Conservation (phyloP, 2,888 invertebrate genomes). For the Caenorhabditis drosophilae region DNA sequence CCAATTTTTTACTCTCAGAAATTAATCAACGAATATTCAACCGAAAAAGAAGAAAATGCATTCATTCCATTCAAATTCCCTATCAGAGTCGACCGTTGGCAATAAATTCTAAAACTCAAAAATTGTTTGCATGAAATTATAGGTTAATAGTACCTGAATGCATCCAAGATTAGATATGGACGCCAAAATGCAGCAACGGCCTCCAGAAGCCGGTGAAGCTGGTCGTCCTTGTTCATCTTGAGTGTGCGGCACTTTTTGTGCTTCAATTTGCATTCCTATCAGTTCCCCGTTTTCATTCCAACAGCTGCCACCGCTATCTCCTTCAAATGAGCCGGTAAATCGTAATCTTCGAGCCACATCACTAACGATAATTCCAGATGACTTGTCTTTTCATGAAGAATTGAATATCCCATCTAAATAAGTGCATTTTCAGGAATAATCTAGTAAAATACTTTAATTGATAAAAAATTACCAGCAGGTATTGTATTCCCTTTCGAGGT, state of each 20-base stretch:
- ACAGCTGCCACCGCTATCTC: slow-evolving; percentile 35
- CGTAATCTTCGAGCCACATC: slow-evolving; percentile 29
- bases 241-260: slow-evolving; percentile 21
- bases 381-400: slow-evolving; percentile 31
- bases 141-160: slow-evolving; percentile 34
- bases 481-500: slow-evolving; percentile 34
- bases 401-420: slow-evolving; percentile 38
- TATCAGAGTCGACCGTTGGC: slow-evolving; percentile 34
- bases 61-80: slow-evolving; percentile 23
- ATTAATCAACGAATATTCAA: neutral
- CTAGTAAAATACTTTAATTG: slow-evolving; percentile 17
- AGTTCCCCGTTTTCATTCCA: slow-evolving; percentile 31
- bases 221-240: slow-evolving; percentile 1
- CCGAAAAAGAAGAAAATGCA: slow-evolving; percentile 12
- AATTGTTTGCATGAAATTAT: slow-evolving; percentile 28
- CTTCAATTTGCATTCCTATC: slow-evolving; percentile 35
- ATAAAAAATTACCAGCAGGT: slow-evolving; percentile 39
- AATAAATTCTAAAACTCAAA: slow-evolving; percentile 35
- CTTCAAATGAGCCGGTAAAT: slow-evolving; percentile 34
- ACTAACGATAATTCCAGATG: slow-evolving; percentile 33
- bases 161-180: slow-evolving; percentile 14
- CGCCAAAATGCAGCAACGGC: slow-evolving; percentile 28
- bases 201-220: slow-evolving; percentile 5
- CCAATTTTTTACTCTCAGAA: too few species aligned
- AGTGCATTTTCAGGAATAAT: slow-evolving; percentile 22